Percentiles rank a stretch among this genome's conserved stretches.
Conservation (phyloP, 2,888 invertebrate species). For the Parnassius orleans region DNA sequence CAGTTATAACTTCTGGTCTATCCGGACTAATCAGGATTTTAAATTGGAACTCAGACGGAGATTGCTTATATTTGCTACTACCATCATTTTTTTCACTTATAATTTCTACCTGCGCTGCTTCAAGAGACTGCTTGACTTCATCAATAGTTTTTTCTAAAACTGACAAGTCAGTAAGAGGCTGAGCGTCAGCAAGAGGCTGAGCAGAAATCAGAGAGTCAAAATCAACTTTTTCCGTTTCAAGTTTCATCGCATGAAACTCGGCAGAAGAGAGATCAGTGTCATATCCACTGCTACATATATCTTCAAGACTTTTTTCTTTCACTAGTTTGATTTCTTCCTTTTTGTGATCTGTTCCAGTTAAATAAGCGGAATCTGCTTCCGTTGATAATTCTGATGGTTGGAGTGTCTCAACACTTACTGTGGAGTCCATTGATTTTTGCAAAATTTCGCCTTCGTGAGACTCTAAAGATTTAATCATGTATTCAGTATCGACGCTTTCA, state of each 20-base stretch:
- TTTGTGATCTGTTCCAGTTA: constrained; percentile 70
- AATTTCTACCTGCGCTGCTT: constrained; percentile 85
- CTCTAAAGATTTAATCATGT: constrained; percentile 75
- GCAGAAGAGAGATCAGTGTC: constrained; percentile 83
- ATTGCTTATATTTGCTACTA: constrained; percentile 85
- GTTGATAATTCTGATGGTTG: constrained; percentile 77
- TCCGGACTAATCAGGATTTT: constrained; percentile 81
- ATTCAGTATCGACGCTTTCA: constrained; percentile 76
- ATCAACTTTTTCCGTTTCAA: constrained; percentile 75
- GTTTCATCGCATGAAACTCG: constrained; percentile 80
- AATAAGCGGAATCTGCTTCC: constrained; percentile 75
- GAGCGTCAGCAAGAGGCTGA: constrained; percentile 73
- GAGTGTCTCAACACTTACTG: constrained; percentile 75
- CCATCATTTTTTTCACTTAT: constrained; percentile 84
- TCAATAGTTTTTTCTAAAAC: constrained; percentile 85
- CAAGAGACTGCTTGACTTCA: constrained; percentile 86
- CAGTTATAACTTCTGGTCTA: constrained; percentile 80
- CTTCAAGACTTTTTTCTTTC: constrained; percentile 82
- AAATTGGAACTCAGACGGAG: constrained; percentile 88
- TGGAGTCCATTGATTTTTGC: constrained; percentile 77
- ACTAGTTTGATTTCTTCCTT: constrained; percentile 69
- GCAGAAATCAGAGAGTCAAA: constrained; percentile 74
- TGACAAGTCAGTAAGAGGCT: constrained; percentile 76
- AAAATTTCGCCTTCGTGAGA: constrained; percentile 76
- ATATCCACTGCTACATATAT: constrained; percentile 85